Base-by-base conservation (phyloP, 1,140 invertebrate species). In the Cherax quadricarinatus region DNA sequence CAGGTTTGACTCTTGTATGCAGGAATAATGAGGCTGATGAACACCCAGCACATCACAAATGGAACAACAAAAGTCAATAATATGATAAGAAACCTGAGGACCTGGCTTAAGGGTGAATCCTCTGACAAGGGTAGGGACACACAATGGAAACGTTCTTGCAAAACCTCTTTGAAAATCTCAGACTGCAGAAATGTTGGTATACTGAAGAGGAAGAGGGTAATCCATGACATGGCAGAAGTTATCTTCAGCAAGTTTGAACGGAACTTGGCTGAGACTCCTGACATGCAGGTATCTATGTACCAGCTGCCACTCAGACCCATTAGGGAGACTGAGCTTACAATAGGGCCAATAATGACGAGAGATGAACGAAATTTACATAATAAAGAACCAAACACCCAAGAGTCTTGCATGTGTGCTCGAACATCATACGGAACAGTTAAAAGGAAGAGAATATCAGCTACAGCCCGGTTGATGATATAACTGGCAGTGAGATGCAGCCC, bases 151-250 rank as follows among this genome's bases (percentile, higher is more conserved):
- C 51, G 81, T 41, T 24, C 53, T 21, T 48, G 49, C 12, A 48
- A n/a, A 48, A 83, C 81, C 81, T 83, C 81, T 51, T 57, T 83
- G 21, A 83, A 30, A 18, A 83, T 51, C 81, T 83, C 81, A 12
- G 81, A 83, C 9, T 57, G 81, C 3, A 83, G 51, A 60, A 83
- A 60, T 14, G 57, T 83, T 60, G 81, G 81, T 16, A 83, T 53
- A 14, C 9, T 12, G 51, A 83, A 41, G n/a, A 83, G 16, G 18
- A 83, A 30, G n/a, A n/a, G 24, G 51, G 21, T 48, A 10, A 48
- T 16, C 81, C 81, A 83, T 9, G 21, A 14, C 21, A 83, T 21
- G 18, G 9, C 4, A 51, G 51, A 83, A 16, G 57, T 21, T 5
- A 57, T 12, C n/a, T 75, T 30, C 6, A 75, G 2, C 3, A 75